Conservation (phyloP, 37 sponge, comb jelly and placozoan genomes). For the Cliona cf. orientalis region DNA sequence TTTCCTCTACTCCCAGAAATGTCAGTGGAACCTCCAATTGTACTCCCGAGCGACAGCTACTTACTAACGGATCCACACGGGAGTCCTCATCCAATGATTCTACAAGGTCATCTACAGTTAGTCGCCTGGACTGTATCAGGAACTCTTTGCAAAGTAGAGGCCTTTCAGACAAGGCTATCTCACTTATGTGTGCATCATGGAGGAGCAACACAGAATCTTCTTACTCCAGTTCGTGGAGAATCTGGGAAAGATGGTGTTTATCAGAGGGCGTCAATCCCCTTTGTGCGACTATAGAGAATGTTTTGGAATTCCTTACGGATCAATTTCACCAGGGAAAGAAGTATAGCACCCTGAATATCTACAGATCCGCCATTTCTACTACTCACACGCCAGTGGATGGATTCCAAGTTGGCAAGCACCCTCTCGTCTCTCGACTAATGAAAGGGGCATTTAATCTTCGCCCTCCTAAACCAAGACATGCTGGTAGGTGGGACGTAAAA, state of each 20-base stretch:
- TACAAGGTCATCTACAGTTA: constrained; percentile 13
- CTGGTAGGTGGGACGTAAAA: too few species aligned
- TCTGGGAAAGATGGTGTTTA: neutral
- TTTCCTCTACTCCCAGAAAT: constrained; percentile 21
- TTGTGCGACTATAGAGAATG: neutral
- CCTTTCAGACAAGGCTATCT: constrained; percentile 10
- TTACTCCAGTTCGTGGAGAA: neutral
- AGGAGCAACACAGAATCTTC: constrained; percentile 7
- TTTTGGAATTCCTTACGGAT: neutral
- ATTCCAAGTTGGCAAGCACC: constrained; percentile 7
- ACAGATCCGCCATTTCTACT: neutral
- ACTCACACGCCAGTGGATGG: constrained; percentile 7
- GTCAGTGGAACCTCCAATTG: neutral
- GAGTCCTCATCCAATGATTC: neutral
- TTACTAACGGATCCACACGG: neutral
- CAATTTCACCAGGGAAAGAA: constrained; percentile 5
- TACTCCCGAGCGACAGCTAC: neutral
- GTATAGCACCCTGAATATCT: neutral
- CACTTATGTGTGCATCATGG: constrained; percentile 14
- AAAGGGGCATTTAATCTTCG: too few species aligned
- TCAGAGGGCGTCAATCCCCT: too few species aligned
- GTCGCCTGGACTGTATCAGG: constrained; percentile 43
- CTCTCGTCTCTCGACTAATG: too few species aligned
- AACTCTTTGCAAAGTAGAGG: neutral
- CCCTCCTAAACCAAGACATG: too few species aligned